phyloP scores from a whole-genome alignment of 2,113 vertebrate species.

The Coptodon bakossiorum region DNA sequence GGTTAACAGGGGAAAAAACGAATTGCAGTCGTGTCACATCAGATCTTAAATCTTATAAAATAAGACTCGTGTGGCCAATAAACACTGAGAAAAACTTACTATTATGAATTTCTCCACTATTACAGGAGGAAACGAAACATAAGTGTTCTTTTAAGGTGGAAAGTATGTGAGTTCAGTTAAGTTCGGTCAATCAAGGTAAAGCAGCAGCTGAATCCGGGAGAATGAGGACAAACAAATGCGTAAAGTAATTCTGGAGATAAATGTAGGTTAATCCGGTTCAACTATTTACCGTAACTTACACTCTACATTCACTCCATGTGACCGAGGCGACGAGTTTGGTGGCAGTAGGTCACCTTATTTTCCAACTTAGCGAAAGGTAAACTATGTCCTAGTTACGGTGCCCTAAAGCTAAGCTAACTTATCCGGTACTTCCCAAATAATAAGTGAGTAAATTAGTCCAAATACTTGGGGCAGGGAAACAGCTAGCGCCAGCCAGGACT shows the following conservation, averaged over 20 bases:
- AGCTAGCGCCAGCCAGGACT: not conserved
- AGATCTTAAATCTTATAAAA: not conserved
- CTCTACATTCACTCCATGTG: slow-evolving; percentile 35
- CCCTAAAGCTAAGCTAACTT: not conserved
- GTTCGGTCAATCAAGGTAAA: not conserved
- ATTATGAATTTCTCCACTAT: not conserved
- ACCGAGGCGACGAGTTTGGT: slow-evolving; percentile 9
- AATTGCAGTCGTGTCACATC: not conserved
- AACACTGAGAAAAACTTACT: not conserved
- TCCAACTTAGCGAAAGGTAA: not conserved
- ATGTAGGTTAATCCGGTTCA: slow-evolving; percentile 28
- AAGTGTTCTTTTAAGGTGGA: not conserved
- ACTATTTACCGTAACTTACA: not conserved
- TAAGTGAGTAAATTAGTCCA: not conserved
- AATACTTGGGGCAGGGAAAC: not conserved
- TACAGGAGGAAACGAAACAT: not conserved
- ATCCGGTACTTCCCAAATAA: not conserved
- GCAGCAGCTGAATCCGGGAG: not conserved
- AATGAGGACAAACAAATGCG: not conserved
- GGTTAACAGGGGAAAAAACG: not conserved
- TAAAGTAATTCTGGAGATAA: not conserved
- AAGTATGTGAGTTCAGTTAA: not conserved
- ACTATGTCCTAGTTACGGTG: not conserved
- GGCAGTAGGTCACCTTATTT: not conserved
- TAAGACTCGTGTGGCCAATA: not conserved